Base-by-base conservation (phyloP, 2,113 vertebrate species). In the Cynoglossus semilaevis region DNA sequence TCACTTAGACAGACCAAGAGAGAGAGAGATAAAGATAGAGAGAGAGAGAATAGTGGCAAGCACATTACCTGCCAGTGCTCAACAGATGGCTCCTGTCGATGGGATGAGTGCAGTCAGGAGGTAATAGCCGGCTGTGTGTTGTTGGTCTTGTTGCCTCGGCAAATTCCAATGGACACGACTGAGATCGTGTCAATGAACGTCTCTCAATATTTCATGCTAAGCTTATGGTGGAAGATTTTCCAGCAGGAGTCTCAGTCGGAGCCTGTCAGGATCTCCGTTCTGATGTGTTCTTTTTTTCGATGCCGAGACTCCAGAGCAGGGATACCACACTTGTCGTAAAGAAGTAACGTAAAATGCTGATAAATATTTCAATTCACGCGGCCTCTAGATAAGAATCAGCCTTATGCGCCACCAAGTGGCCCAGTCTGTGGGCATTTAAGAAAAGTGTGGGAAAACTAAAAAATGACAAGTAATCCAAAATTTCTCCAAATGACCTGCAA, bases 51-150 rank as follows among this genome's bases (percentile, higher is more conserved):
- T 29, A 49, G 59, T 60, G 50, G 37, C 48, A 54, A 79, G 49
- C 51, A 51, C 38, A 67, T 71, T 65, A 74, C 67, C 76, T 72
- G 58, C 52, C 63, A 64, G 76, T 50, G 59, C 55, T 71, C 54
- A 67, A 9, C 72, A 59, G 51, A 81, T 45, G 58, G 65, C 54
- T 52, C 40, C 51, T 47, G 56, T 50, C 60, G 60, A 65, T 66
- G 53, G 36, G 40, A 61, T 74, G 67, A 41, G 35, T 58, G 47
- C 73, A 60, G 67, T 79, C 60, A 57, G 58, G 53, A 37, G 43
- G 42, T 69, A 64, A 51, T 61, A 58, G 72, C 46, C 38, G 67
- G 43, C 16, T 22, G 59, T 36, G 19, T 9, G 43, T 38, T 34
- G 49, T 36, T 13, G 38, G 15, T 51, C 37, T 55, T 63, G 70